Evolutionary conservation across 2,888 invertebrate genomes (phyloP).

Genomic region (Lydus trimaculatus): DNA sequence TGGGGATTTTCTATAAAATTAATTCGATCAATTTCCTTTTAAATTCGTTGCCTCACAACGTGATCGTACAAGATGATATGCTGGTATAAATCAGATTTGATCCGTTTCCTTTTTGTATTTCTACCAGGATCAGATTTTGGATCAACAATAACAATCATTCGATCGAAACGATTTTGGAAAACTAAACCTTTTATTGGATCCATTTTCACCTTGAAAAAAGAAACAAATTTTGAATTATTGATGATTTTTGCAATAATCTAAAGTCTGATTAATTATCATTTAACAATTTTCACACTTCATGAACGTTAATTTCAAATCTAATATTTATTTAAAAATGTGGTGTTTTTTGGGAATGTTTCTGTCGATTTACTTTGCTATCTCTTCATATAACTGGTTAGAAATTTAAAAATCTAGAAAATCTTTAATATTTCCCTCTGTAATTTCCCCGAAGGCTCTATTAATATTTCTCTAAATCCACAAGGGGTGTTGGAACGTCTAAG

Average conservation of each 20-base stretch:
- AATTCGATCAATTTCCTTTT: constrained; percentile 31
- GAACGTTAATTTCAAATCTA: no score
- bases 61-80: constrained; percentile 85
- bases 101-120: constrained; percentile 70
- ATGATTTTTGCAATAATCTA: no score
- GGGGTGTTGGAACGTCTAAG: neutral
- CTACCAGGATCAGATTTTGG: constrained; percentile 70
- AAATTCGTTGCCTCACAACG: constrained; percentile 66
- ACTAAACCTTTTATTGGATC: constrained; percentile 76
- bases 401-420: neutral
- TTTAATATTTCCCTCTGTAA: neutral
- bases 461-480: neutral
- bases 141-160: constrained; percentile 78
- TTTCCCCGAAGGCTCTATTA: neutral
- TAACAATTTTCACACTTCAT: no score
- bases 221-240: no score
- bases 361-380: neutral
- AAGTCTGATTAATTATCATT: no score
- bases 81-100: constrained; percentile 72
- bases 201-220: constrained; percentile 65
- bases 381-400: neutral
- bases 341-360: no score
- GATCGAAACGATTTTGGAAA: constrained; percentile 82
- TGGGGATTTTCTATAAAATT: no score
- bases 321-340: no score